Conservation (phyloP, 2,888 invertebrate genomes). For the Congeria kusceri region DNA sequence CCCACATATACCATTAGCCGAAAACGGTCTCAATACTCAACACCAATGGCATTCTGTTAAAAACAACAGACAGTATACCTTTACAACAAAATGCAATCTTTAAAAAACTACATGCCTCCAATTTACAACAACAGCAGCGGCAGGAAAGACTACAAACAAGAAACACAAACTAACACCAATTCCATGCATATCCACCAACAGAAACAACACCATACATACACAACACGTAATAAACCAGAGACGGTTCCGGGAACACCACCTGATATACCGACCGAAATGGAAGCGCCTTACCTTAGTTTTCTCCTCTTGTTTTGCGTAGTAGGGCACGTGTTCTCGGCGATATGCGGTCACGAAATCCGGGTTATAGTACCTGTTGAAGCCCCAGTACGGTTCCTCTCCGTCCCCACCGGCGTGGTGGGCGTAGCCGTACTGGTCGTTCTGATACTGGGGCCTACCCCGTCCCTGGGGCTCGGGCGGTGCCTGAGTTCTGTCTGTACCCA, state of each 20-base stretch:
- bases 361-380: constrained; percentile 48
- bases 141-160: no score
- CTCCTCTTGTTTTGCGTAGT: constrained; percentile 28
- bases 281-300: constrained; percentile 32
- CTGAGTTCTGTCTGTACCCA: neutral
- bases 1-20: no score
- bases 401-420: neutral
- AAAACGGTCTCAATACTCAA: no score
- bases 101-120: no score
- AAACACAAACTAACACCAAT: no score
- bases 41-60: no score
- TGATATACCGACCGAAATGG: neutral
- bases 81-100: no score
- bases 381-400: constrained; percentile 47
- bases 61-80: no score
- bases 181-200: neutral
- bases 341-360: constrained; percentile 47
- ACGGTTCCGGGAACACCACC: neutral
- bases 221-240: neutral
- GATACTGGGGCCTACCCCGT: constrained; percentile 8
- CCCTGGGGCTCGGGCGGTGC: neutral
- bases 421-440: constrained; percentile 40
- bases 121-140: no score
- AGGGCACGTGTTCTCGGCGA: constrained; percentile 50
- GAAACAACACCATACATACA: neutral